A percentile compares a stretch with the other conserved stretches of the same genome.
These are phyloP conservation scores for Archocentrus centrarchus DNA, from an alignment of 2,113 vertebrate genomes.

Conservation along the genomic window DNA sequence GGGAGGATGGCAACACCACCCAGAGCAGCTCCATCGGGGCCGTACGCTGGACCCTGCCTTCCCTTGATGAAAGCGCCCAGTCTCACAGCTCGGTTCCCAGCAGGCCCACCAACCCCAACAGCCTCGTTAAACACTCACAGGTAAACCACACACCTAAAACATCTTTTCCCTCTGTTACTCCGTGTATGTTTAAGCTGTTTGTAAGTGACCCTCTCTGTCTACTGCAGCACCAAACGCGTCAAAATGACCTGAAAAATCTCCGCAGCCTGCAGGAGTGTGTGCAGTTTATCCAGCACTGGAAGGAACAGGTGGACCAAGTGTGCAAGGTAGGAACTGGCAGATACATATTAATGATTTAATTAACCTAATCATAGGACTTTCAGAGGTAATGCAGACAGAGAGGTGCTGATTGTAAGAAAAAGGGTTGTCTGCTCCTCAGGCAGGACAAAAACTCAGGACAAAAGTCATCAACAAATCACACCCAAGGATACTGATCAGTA, in stretches of 20 bases:
- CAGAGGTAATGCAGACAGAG: background rate
- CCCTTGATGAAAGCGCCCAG: constrained; percentile 56
- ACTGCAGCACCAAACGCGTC: constrained; percentile 55
- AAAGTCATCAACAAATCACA: background rate
- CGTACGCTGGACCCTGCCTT: constrained; percentile 73
- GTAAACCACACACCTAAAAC: constrained; percentile 31
- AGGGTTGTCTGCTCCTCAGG: background rate
- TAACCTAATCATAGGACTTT: background rate
- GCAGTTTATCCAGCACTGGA: constrained; percentile 80
- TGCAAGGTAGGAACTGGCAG: constrained; percentile 73
- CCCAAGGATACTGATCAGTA: background rate
- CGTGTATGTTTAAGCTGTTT: background rate
- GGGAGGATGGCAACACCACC: constrained; percentile 21
- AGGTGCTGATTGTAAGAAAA: background rate
- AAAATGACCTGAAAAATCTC: constrained; percentile 73
- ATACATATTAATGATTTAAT: background rate
- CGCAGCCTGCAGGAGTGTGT: constrained; percentile 82
- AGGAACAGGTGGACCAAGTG: constrained; percentile 79
- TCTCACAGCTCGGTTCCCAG: constrained; percentile 77
- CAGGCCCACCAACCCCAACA: constrained; percentile 2
- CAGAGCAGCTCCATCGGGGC: constrained; percentile 78
- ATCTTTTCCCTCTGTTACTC: background rate
- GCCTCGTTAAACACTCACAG: constrained; percentile 49
- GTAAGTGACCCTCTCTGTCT: background rate
- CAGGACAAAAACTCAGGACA: too few species aligned